Evolutionary conservation across 1,140 invertebrate species (phyloP).

Genomic region (Hylaeus anthracinus): DNA sequence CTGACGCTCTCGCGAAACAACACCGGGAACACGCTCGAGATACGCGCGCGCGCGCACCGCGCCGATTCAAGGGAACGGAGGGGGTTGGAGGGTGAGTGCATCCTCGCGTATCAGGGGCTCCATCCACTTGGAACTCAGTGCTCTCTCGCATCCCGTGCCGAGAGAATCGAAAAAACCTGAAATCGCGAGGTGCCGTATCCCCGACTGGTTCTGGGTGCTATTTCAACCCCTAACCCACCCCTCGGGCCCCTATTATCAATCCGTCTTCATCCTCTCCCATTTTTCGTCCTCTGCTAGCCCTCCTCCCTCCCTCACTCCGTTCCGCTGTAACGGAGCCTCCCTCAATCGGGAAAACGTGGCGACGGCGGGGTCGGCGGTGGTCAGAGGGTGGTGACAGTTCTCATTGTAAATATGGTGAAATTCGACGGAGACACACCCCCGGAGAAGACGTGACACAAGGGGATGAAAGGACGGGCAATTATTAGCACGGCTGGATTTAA

Average conservation of each 20-base stretch:
- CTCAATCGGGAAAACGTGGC: constrained; percentile 7
- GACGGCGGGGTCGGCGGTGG: background rate
- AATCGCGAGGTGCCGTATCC: background rate
- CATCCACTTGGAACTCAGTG: constrained; percentile 44
- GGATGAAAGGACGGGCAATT: constrained; percentile 30
- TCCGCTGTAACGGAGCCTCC: background rate
- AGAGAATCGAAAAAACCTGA: background rate
- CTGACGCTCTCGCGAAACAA: constrained; percentile 30
- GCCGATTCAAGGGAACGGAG: constrained; percentile 10
- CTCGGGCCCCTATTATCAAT: background rate
- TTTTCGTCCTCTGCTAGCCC: background rate
- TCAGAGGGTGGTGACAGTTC: constrained; percentile 23
- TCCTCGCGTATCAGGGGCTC: constrained; percentile 22
- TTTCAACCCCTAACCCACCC: background rate
- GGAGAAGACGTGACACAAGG: constrained; percentile 27
- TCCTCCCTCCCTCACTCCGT: too few relatives aligned
- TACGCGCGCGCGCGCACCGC: constrained; percentile 34
- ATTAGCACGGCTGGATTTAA: constrained; percentile 21
- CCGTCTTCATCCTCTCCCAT: too few relatives aligned
- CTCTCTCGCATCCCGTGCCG: constrained; percentile 42
- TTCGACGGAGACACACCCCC: constrained; percentile 38
- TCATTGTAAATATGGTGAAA: constrained; percentile 39
- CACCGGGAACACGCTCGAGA: constrained; percentile 50
- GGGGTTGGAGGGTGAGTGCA: background rate
- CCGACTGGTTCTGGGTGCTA: background rate